Evolutionary conservation across 2,797 vertebrate species (phyloP).

Genomic region (Gadopsis bispinosus): DNA sequence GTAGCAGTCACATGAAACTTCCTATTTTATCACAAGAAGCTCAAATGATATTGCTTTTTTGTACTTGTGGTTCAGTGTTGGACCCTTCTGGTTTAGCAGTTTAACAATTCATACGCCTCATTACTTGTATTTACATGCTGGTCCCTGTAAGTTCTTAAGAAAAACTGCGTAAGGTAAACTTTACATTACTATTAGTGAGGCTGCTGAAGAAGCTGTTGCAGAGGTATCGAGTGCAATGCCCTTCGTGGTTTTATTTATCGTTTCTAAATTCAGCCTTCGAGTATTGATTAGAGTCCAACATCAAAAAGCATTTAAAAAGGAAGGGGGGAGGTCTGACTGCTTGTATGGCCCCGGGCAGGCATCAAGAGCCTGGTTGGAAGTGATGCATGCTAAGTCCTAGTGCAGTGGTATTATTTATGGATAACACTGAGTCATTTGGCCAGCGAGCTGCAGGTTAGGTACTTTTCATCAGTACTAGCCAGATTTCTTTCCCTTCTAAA

Average conservation of each 20-base stretch:
- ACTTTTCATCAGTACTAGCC: conserved; percentile 54
- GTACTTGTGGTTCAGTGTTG: background rate
- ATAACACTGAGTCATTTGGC: conserved; percentile 68
- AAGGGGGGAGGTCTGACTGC: conserved; percentile 69
- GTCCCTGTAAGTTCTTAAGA: conserved; percentile 16
- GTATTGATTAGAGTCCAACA: conserved; percentile 81
- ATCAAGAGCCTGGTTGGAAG: conserved; percentile 69
- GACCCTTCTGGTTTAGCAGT: background rate
- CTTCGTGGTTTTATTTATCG: conserved; percentile 74
- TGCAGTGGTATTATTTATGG: conserved; percentile 73
- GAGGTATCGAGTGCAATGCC: conserved; percentile 55
- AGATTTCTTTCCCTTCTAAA: conserved; percentile 21
- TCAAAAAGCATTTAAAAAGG: conserved; percentile 81
- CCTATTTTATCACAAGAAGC: background rate
- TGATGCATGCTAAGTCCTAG: conserved; percentile 72
- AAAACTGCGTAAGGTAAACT: background rate
- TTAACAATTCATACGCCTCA: background rate
- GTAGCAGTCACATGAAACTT: background rate
- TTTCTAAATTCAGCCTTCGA: conserved; percentile 79
- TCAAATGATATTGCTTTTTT: background rate
- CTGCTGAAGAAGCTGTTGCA: conserved; percentile 43
- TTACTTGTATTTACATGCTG: background rate
- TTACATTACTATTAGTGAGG: conserved; percentile 16
- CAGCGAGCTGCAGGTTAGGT: conserved; percentile 55
- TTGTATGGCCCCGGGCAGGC: conserved; percentile 74